Percentiles rank a stretch among this genome's conserved stretches.
These are phyloP conservation scores for Trinectes maculatus DNA, from an alignment of 2,113 vertebrate species.

Conservation along the genomic window DNA sequence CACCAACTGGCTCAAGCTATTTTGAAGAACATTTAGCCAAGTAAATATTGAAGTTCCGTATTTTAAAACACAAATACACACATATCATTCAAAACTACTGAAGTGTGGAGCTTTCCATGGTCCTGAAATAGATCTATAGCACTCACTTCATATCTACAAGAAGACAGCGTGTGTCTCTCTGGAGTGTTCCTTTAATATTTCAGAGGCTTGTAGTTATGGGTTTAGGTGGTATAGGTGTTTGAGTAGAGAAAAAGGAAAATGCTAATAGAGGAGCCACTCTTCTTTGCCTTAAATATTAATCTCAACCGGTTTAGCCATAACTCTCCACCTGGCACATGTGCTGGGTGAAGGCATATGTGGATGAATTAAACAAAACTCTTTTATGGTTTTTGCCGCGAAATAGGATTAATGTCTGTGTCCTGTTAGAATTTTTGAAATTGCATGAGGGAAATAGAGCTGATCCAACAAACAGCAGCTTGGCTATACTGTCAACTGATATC, in stretches of 20 bases:
- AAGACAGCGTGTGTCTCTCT: conserved; percentile 10
- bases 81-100: too few relatives aligned
- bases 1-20: too few relatives aligned
- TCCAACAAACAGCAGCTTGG: conserved; percentile 29
- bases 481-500: conserved; percentile 17
- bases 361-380: conserved; percentile 29
- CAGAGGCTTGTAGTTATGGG: conserved; percentile 51
- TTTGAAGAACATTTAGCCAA: too few relatives aligned
- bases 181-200: conserved; percentile 71
- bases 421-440: conserved; percentile 17
- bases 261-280: conserved; percentile 56
- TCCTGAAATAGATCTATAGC: conserved; percentile 64
- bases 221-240: conserved; percentile 58
- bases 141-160: conserved; percentile 31
- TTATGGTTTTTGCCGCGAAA: background rate
- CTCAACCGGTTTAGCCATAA: conserved; percentile 35
- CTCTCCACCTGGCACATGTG: conserved; percentile 6
- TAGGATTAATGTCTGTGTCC: conserved; percentile 10
- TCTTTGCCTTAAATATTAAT: conserved; percentile 73
- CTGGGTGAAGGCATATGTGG: background rate
- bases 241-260: conserved; percentile 37
- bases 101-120: conserved; percentile 49
- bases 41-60: too few relatives aligned
- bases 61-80: too few relatives aligned
- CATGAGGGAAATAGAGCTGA: background rate